Evolutionary conservation across 2,113 vertebrate genomes (phyloP).

Genomic region (Pygoscelis adeliae): DNA sequence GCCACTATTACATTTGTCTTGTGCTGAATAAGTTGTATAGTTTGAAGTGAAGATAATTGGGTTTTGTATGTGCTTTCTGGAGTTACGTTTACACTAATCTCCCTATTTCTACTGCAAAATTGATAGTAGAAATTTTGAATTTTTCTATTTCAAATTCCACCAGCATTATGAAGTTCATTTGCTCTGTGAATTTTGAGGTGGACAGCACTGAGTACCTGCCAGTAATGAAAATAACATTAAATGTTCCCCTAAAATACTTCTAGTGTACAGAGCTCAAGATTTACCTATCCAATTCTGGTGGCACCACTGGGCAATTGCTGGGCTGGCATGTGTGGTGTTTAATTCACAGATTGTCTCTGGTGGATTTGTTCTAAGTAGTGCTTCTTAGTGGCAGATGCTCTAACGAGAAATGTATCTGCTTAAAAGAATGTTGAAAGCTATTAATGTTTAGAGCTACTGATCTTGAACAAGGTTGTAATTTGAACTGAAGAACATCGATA

Average conservation of each 20-base stretch:
- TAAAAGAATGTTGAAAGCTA: background rate
- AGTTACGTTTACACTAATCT: background rate
- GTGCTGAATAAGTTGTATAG: background rate
- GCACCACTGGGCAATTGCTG: background rate
- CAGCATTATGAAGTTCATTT: background rate
- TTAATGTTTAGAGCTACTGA: background rate
- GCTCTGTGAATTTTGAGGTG: background rate
- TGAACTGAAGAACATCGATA: background rate
- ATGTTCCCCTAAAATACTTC: background rate
- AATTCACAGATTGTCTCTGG: background rate
- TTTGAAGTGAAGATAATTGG: background rate
- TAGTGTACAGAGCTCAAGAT: background rate
- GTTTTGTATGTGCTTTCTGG: background rate
- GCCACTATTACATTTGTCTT: background rate
- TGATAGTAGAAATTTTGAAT: background rate
- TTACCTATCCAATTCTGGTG: background rate
- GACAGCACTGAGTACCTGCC: background rate
- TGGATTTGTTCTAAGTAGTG: background rate
- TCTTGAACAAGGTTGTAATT: background rate
- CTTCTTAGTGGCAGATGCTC: background rate
- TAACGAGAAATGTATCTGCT: background rate
- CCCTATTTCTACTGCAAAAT: background rate
- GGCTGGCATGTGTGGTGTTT: background rate
- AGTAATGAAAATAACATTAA: background rate
- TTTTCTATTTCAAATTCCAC: background rate